Conservation (phyloP, 2,888 invertebrate genomes). For the Athalia circularis region DNA sequence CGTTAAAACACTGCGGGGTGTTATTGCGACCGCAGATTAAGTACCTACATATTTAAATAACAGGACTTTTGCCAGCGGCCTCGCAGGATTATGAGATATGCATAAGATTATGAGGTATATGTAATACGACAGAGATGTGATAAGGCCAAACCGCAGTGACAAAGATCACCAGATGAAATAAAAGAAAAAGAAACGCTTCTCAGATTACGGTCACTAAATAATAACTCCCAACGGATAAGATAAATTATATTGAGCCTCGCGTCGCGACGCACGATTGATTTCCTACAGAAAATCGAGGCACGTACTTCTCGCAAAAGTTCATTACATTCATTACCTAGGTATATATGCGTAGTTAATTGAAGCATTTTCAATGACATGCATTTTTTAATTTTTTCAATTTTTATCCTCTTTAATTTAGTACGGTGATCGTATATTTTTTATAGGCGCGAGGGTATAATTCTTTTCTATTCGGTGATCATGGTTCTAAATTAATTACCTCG, state of each 20-base stretch:
- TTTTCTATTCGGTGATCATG: no score
- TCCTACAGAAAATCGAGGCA: conserved; percentile 9
- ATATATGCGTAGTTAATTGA: conserved; percentile 29
- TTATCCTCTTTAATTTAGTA: neutral
- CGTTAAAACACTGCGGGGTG: neutral
- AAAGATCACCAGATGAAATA: conserved; percentile 11
- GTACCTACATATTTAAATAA: conserved; percentile 11
- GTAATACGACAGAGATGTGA: conserved; percentile 28
- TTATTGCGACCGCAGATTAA: neutral
- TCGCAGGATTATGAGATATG: no score
- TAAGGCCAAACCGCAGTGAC: conserved; percentile 28
- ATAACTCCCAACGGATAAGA: neutral
- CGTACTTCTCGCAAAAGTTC: neutral
- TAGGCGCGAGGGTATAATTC: no score
- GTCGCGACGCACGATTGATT: conserved; percentile 22
- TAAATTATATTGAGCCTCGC: conserved; percentile 3
- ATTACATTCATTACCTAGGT: neutral
- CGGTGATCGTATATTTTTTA: no score
- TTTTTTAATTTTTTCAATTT: conserved; percentile 10
- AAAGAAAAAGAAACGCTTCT: conserved; percentile 4
- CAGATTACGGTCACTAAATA: neutral
- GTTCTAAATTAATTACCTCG: no score
- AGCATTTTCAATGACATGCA: conserved; percentile 21
- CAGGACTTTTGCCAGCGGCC: conserved; percentile 11
- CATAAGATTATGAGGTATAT: neutral